Conservation (phyloP, 1,140 invertebrate genomes). For the Brachionus sp. region DNA sequence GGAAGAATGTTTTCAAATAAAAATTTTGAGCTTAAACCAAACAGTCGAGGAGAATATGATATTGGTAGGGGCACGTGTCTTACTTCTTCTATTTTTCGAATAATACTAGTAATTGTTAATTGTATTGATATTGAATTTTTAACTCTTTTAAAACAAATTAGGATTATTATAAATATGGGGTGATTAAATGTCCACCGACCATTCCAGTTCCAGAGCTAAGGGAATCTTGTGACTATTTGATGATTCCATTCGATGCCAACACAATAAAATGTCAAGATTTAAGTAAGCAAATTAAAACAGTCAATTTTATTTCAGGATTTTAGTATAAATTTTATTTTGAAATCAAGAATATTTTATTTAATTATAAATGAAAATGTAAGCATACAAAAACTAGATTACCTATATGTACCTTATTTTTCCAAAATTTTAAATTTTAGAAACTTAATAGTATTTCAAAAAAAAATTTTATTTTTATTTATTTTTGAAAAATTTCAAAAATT, state of each 20-base stretch:
- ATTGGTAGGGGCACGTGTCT: conserved; percentile 88
- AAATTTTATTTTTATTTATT: not conserved
- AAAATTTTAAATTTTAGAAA: too few relatives aligned
- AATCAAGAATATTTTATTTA: too few relatives aligned
- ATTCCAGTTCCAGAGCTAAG: conserved; percentile 86
- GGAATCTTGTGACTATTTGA: conserved; percentile 96
- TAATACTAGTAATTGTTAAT: conserved; percentile 67
- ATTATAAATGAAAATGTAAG: too few relatives aligned
- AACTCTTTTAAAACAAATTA: not conserved
- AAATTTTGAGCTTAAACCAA: conserved; percentile 76
- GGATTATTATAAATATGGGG: conserved; percentile 87
- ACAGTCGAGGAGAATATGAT: conserved; percentile 92
- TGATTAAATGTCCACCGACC: conserved; percentile 77
- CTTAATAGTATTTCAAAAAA: too few relatives aligned
- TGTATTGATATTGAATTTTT: not conserved
- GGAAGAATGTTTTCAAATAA: conserved; percentile 95
- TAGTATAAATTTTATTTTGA: too few relatives aligned
- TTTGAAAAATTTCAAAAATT: too few relatives aligned
- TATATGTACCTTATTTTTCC: too few relatives aligned
- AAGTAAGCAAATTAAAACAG: conserved; percentile 60
- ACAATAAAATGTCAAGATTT: conserved; percentile 93
- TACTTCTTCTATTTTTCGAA: conserved; percentile 82
- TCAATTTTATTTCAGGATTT: conserved; percentile 57
- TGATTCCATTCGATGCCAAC: conserved; percentile 92
- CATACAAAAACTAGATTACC: too few relatives aligned